A percentile compares a stretch with the other conserved stretches of the same genome.
These are phyloP conservation scores for Agrenia bidenticulata DNA, from an alignment of 2,888 invertebrate species.

Conservation along the genomic window DNA sequence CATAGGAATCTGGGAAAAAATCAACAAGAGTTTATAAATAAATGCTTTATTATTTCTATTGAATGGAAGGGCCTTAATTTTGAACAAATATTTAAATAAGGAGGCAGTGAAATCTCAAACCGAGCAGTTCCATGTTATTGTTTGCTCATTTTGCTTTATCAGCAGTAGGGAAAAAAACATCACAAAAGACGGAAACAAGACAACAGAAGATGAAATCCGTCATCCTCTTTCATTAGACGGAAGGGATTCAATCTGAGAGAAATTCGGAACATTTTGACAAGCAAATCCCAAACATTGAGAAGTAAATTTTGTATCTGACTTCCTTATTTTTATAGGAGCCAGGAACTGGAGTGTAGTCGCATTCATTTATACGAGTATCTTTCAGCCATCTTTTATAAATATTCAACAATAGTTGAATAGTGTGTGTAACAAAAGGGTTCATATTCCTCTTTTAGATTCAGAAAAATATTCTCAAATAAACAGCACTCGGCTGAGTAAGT, in stretches of 20 bases:
- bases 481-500: too few species aligned
- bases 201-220: background rate
- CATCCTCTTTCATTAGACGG: background rate
- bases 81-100: background rate
- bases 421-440: too few species aligned
- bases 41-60: background rate
- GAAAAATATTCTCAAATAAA: too few species aligned
- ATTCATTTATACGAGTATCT: too few species aligned
- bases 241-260: background rate
- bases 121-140: too few species aligned
- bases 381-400: too few species aligned
- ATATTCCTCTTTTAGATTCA: too few species aligned
- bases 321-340: background rate
- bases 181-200: background rate
- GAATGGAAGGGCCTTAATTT: background rate
- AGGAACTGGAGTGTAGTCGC: too few species aligned
- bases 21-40: background rate
- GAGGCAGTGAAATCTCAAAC: background rate
- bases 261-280: conserved; percentile 4
- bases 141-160: too few species aligned
- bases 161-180: too few species aligned
- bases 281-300: conserved; percentile 2
- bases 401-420: too few species aligned
- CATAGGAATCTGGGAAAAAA: conserved; percentile 30
- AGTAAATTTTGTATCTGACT: conserved; percentile 2